Conservation (phyloP, 2,888 invertebrate genomes). For the Endotricha flammealis region DNA sequence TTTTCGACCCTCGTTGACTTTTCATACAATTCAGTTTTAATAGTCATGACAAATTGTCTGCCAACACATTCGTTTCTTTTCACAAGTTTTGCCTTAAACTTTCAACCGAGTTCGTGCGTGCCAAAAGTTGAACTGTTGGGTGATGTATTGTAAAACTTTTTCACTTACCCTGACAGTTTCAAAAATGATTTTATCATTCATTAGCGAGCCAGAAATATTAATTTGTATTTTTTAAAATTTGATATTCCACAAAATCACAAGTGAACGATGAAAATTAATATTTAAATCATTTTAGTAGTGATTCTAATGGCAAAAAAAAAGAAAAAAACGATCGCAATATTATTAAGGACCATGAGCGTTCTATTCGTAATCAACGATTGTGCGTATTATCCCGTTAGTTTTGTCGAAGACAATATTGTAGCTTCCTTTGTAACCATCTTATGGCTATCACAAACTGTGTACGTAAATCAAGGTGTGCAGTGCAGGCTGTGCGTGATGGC, state of each 20-base stretch:
- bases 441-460: conserved; percentile 37
- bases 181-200: not conserved
- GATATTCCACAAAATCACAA: no score
- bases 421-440: conserved; percentile 14
- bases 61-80: conserved; percentile 14
- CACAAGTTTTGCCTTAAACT: conserved; percentile 21
- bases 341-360: no score
- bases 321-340: no score
- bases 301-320: no score
- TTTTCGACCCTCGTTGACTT: conserved; percentile 3
- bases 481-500: conserved; percentile 46
- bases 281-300: no score
- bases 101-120: conserved; percentile 19
- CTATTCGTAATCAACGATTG: no score
- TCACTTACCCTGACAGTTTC: conserved; percentile 15
- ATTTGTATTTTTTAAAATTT: conserved; percentile 2
- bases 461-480: conserved; percentile 66
- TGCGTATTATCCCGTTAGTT: not conserved
- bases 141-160: conserved; percentile 19
- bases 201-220: no score
- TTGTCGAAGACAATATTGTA: conserved; percentile 9
- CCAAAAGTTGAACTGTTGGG: conserved; percentile 21
- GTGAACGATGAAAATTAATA: no score
- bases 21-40: not conserved
- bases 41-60: conserved; percentile 20